Evolutionary conservation across 2,797 vertebrate species (phyloP), one percentile per base, ranked within the genome.

Genomic region (Chaetodon trifasciatus): DNA sequence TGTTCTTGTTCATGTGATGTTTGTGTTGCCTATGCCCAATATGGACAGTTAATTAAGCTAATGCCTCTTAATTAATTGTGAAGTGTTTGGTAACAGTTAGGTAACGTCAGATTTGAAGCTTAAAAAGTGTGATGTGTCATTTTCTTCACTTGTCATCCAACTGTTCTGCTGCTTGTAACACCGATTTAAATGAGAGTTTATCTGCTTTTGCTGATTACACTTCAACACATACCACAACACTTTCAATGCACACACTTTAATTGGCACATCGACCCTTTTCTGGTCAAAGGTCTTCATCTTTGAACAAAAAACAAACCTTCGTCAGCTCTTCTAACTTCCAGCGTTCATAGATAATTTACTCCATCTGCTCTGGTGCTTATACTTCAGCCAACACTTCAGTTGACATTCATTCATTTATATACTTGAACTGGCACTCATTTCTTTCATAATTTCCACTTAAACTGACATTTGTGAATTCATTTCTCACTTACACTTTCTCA

Each of bases 361-460:
- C 19, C 5, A n/a, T 1, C 0, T 56, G 23, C 52, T 49, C 16
- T 24, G 0, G 5, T 52, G 5, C 19, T 50, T 32, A 53, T 23
- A 40, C 28, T 15, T 61, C 24, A 47, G n/a, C 21, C 28, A 69
- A 11, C 55, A 55, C 28, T 68, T 62, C 42, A 74, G 2, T 3
- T 70, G 64, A 55, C 64, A n/a, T 23, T 61, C 24, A 70, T 39
- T 60, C 37, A 52, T 70, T 28, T 4, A 28, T 42, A 40, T 28
- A 56, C 57, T 55, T 68, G n/a, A 68, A 47, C 23, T 65, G 52
- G 21, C 9, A 52, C 12, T 52, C 0, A 42, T 69, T 56, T 68
- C 28, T 60, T 44, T 65, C 1, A 58, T 21, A 16, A 37, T 12
- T 28, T 78, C 11, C 46, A 55, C 28, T 62, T 62, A 35, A 74